Conservation (phyloP, 2,888 invertebrate species). For the Pyrrhia umbra region DNA sequence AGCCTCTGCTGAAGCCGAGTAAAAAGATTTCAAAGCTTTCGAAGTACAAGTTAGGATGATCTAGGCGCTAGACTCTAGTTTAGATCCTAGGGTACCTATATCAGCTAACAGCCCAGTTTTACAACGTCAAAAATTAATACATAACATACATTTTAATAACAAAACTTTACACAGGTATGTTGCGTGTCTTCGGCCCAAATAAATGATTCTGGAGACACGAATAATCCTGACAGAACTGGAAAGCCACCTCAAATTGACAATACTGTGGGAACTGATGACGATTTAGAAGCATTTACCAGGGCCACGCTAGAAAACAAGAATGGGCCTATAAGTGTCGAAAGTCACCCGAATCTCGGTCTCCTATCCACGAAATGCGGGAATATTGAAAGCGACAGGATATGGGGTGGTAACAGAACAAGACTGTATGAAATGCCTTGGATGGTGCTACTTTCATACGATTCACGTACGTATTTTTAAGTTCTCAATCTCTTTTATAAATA, state of each 20-base stretch:
- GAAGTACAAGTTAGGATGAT: too few relatives aligned
- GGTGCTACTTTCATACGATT: conserved; percentile 92
- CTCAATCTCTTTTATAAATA: too few relatives aligned
- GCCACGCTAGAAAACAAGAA: conserved; percentile 21
- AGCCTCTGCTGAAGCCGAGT: too few relatives aligned
- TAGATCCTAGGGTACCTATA: too few relatives aligned
- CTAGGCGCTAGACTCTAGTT: too few relatives aligned
- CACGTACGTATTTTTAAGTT: conserved; percentile 66
- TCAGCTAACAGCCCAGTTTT: too few relatives aligned
- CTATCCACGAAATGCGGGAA: conserved; percentile 89
- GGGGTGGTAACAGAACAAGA: conserved; percentile 91
- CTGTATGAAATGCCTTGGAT: conserved; percentile 94
- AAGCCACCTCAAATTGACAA: conserved; percentile 20
- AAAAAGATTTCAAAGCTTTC: too few relatives aligned
- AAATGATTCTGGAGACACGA: background rate
- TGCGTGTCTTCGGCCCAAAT: conserved; percentile 50
- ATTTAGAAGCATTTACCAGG: conserved; percentile 48
- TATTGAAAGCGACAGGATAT: conserved; percentile 88
- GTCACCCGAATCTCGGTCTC: conserved; percentile 63
- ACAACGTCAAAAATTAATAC: background rate
- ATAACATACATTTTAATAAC: background rate
- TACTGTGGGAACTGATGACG: conserved; percentile 11
- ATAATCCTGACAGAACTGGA: background rate
- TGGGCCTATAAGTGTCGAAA: conserved; percentile 49
- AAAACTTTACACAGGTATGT: conserved; percentile 67